phyloP scores from a whole-genome alignment of 2,113 vertebrate genomes.

The Axis porcinus region DNA sequence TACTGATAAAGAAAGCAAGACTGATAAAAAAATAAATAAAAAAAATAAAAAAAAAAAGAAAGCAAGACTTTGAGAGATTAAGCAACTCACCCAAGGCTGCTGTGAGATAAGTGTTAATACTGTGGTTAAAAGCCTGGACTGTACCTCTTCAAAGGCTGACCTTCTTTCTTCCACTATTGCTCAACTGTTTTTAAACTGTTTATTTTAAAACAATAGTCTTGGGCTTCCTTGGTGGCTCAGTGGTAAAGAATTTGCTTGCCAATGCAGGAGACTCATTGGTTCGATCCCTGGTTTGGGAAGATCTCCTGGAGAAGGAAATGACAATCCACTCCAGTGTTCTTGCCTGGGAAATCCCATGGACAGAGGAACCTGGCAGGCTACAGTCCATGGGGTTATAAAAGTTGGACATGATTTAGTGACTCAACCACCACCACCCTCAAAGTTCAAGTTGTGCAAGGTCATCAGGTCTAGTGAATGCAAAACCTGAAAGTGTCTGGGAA shows the following conservation, averaged over 20 bases:
- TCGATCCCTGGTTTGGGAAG: background rate
- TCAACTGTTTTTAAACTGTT: background rate
- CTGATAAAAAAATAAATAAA: background rate
- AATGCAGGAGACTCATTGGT: background rate
- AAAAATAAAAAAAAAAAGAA: background rate
- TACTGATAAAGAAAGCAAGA: background rate
- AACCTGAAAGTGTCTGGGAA: background rate
- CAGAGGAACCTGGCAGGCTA: background rate
- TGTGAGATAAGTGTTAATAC: background rate
- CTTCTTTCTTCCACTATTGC: background rate
- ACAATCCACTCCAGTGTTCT: background rate
- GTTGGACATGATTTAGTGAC: background rate
- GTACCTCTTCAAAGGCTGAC: background rate
- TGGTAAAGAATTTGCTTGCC: background rate
- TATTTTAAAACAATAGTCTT: background rate
- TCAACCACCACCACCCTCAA: background rate
- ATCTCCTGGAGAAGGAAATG: background rate
- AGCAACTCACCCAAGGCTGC: background rate
- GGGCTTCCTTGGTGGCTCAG: background rate
- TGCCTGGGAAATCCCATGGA: background rate
- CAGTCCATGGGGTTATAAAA: background rate
- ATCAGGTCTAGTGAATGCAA: background rate
- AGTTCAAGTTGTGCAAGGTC: background rate
- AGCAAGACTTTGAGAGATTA: background rate
- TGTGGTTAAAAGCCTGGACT: background rate